Evolutionary conservation across 2,888 invertebrate genomes (phyloP), one percentile per base, ranked within the genome.

Genomic region (Creontiades dilutus): DNA sequence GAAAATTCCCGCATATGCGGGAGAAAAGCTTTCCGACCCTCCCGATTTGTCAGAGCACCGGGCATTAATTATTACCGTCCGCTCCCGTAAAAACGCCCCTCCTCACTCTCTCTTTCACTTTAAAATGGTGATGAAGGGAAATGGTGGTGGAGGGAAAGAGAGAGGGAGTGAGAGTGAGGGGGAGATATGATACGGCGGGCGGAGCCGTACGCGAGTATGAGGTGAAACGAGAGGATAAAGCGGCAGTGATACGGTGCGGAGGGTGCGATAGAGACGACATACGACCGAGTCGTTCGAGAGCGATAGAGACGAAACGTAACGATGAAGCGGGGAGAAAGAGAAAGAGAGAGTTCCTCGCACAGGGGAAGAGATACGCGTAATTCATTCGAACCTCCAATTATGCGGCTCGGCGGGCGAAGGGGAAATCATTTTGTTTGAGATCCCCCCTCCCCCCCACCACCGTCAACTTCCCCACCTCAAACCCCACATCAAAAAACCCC

Each of bases 331-430:
- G 61, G 68, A 19, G 12, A 68, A 68, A 68, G 37, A 68, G 19
- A 19, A 19, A 68, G 13, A 68, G 68, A 68, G 68, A 0, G 68
- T 3, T 2, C 11, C 52, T 12, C 14, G 61, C 3, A 19, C 3
- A n/a, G 23, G 23, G 23, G 23, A 68, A 23, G 68, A 68, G 68
- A 68, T 68, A 68, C 78, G 78, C 37, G 78, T 78, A 78, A 78
- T 78, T 78, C 78, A 78, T 78, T 78, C n/a, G 78, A 78, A 78
- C 78, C 78, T 47, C 47, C 78, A 78, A 78, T 78, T 78, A 78
- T 78, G 37, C 78, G 78, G 78, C 46, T 78, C 68, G 78, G 37
- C 19, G 78, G 19, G 37, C 19, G 78, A 46, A 47, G 19, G 46
- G 78, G 16, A 78, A 78, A 78, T 78, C 78, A 78, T 47, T 47